A percentile compares a stretch with the other conserved stretches of the same genome.
Evolutionary conservation across 2,888 invertebrate species (phyloP).

Genomic region (Pilophorus perplexus): DNA sequence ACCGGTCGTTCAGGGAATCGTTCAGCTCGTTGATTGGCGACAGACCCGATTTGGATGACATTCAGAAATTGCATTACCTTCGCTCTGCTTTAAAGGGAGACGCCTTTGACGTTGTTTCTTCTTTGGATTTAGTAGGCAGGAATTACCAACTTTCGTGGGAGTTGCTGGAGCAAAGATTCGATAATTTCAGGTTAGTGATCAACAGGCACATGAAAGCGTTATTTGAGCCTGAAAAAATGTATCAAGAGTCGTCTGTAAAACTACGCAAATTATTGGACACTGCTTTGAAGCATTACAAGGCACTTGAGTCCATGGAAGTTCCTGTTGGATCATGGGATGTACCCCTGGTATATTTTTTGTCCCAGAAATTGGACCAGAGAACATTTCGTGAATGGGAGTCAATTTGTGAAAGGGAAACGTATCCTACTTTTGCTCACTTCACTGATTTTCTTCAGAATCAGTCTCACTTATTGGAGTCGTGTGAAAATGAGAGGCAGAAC

Average conservation of each 20-base stretch:
- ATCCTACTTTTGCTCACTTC: neutral
- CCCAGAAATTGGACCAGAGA: slow-evolving; percentile 3
- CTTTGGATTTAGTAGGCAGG: neutral
- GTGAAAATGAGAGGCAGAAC: no score
- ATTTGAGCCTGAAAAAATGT: neutral
- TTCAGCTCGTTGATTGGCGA: no score
- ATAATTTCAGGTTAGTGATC: slow-evolving; percentile 5
- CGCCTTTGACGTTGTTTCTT: no score
- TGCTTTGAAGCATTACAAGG: neutral
- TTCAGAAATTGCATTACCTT: no score
- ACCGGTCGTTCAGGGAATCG: no score
- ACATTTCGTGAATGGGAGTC: slow-evolving; percentile 18
- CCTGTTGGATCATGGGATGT: slow-evolving; percentile 14
- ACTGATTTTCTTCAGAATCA: neutral
- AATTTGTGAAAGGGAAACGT: neutral
- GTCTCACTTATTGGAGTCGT: neutral
- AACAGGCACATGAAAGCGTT: neutral
- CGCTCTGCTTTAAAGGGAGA: no score
- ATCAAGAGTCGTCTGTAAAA: neutral
- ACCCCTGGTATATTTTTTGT: neutral
- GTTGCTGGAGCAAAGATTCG: neutral
- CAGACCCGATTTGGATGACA: no score
- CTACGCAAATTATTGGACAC: slow-evolving; percentile 6
- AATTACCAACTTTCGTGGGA: slow-evolving; percentile 2
- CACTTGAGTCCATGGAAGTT: neutral